Evolutionary conservation across 2,797 vertebrate species (phyloP).

Genomic region (Anabacerthia variegaticeps): DNA sequence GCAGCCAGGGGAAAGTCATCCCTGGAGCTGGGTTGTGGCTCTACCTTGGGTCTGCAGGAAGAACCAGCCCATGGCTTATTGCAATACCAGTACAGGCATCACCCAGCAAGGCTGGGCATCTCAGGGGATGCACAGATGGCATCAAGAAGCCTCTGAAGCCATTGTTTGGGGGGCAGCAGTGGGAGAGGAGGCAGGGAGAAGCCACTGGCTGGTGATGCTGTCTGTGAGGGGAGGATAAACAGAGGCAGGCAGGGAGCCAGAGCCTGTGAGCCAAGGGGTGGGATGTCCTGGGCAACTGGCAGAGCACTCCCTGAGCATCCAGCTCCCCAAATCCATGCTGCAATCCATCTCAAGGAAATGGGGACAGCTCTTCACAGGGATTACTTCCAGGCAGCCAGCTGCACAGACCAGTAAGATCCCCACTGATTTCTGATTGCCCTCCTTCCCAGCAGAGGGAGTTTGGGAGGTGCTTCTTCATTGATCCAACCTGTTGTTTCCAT

Average conservation of each 20-base stretch:
- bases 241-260: neutral
- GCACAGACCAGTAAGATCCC: neutral
- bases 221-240: neutral
- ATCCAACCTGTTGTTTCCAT: neutral
- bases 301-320: fast-evolving
- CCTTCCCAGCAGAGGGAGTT: neutral
- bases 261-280: fast-evolving
- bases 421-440: neutral
- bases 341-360: neutral
- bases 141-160: neutral
- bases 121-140: neutral
- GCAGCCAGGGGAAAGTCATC: neutral
- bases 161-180: neutral
- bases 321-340: neutral
- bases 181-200: neutral
- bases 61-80: neutral
- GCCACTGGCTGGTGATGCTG: neutral
- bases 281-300: neutral
- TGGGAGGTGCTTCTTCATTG: neutral
- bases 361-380: neutral
- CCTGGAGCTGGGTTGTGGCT: neutral
- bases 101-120: neutral
- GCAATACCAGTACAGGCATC: fast-evolving
- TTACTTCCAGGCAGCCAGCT: neutral
- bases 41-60: neutral